Conservation (phyloP, 2,888 invertebrate species). For the Diachrysia chrysitis region DNA sequence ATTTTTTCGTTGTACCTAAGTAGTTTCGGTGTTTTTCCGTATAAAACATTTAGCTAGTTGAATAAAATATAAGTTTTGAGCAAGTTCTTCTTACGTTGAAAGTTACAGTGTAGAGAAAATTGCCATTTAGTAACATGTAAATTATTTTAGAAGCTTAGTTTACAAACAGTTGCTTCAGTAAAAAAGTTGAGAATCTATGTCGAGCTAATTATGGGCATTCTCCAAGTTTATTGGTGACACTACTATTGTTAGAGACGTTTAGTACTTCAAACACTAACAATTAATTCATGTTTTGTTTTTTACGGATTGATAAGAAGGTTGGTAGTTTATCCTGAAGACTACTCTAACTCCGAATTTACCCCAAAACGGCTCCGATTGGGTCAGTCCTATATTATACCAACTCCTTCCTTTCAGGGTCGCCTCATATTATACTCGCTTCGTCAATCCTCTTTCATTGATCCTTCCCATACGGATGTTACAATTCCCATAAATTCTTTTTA, state of each 20-base stretch:
- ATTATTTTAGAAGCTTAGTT: not conserved
- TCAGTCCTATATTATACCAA: too few species aligned
- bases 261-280: too few species aligned
- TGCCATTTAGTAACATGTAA: not conserved
- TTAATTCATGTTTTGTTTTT: too few species aligned
- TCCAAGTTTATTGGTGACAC: not conserved
- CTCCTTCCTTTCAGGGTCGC: not conserved
- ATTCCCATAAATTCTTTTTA: constrained; percentile 4
- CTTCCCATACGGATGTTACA: not conserved
- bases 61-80: constrained; percentile 6
- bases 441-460: constrained; percentile 2
- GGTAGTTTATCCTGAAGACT: not conserved
- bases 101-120: not conserved
- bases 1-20: not conserved
- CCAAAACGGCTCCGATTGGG: not conserved
- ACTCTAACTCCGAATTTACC: not conserved
- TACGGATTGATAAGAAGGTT: too few species aligned
- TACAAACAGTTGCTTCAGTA: not conserved
- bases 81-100: not conserved
- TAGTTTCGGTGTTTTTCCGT: not conserved
- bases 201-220: not conserved
- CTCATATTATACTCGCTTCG: not conserved
- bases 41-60: not conserved
- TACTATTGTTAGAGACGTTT: not conserved
- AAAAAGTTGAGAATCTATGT: not conserved